Base-by-base conservation (phyloP, 2,113 vertebrate genomes). In the Platanista minor region DNA sequence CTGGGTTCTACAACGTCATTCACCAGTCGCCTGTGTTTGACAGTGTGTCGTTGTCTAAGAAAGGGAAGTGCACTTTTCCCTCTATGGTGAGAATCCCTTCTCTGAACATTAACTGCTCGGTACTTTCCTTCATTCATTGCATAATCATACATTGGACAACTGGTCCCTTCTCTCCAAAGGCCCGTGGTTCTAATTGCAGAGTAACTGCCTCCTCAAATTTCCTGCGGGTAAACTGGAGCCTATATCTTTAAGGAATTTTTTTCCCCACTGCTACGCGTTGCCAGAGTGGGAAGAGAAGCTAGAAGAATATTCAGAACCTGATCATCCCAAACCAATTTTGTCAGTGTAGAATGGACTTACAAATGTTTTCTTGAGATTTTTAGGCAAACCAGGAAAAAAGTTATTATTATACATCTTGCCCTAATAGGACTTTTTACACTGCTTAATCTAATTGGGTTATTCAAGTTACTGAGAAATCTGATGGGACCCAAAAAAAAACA, bases 41-140 rank as follows among this genome's bases (percentile, higher is more conserved):
- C 81, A 99, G 98, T 54, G 98, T 98, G 33, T 99, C 99, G 0
- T 97, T 99, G 96, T 99, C 99, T 43, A 98, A 96, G 89, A 99
- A 98, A 98, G 99, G 99, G 93, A 99, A 99, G 0, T 97, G 98
- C 5, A 96, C 98, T 36, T 99, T 99, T 31, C 97, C 98, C 9
- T 99, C 98, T 0, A 97, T 97, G 99, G 99, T 99, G 97, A 97
- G 98, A 91, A 31, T 61, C 75, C 59, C 41, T 49, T 29, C 66
- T 62, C 41, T 23, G n/a, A 36, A 14, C 14, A 7, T 6, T 41
- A 14, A 6, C 49, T 0, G 23, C 66, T 21, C 77, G 23, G 69
- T 49, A 4, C 18, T 46, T 86, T 39, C 83, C 91, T 91, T 31
- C 29, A 0, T 36, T 31, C 8, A 0, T 7, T 82, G 62, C 3